These are phyloP conservation scores for Thunnus thynnus DNA, from an alignment of 2,113 vertebrate genomes.

Conservation along the genomic window DNA sequence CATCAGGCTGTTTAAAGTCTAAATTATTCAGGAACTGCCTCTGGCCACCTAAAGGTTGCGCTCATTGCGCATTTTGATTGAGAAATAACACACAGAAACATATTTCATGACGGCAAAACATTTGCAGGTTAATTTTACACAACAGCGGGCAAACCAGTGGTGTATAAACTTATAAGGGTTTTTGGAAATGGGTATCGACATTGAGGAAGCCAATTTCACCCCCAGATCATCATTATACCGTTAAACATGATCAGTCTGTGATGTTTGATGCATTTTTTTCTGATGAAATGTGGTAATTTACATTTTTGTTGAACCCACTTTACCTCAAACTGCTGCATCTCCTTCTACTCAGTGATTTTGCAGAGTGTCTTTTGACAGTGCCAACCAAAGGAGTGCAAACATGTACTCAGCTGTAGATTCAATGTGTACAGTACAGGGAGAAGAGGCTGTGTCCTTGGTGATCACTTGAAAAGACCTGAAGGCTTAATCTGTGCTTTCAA, in stretches of 20 bases:
- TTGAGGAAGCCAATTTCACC: slow-evolving; percentile 36
- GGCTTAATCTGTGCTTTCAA: background rate
- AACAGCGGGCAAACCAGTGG: slow-evolving; percentile 29
- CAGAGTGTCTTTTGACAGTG: background rate
- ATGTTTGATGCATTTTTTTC: background rate
- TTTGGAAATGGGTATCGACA: slow-evolving; percentile 1
- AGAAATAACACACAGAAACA: slow-evolving; percentile 33
- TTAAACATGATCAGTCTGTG: slow-evolving; percentile 5
- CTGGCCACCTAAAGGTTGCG: background rate
- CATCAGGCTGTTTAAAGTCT: slow-evolving; percentile 44
- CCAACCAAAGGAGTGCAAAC: background rate
- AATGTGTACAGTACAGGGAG: background rate
- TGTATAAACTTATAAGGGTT: slow-evolving; percentile 7
- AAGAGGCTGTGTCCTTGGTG: background rate
- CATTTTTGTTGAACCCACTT: background rate
- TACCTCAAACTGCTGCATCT: background rate
- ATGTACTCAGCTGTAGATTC: background rate
- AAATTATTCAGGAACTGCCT: slow-evolving; percentile 66
- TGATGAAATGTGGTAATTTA: background rate
- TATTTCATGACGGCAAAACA: slow-evolving; percentile 40
- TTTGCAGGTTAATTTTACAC: slow-evolving; percentile 61
- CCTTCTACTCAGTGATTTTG: background rate
- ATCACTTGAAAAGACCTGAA: background rate
- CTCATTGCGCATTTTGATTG: slow-evolving; percentile 47
- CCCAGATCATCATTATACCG: slow-evolving; percentile 1